phyloP scores from a whole-genome alignment of 2,888 invertebrate species.

The Andrena trimmerana region DNA sequence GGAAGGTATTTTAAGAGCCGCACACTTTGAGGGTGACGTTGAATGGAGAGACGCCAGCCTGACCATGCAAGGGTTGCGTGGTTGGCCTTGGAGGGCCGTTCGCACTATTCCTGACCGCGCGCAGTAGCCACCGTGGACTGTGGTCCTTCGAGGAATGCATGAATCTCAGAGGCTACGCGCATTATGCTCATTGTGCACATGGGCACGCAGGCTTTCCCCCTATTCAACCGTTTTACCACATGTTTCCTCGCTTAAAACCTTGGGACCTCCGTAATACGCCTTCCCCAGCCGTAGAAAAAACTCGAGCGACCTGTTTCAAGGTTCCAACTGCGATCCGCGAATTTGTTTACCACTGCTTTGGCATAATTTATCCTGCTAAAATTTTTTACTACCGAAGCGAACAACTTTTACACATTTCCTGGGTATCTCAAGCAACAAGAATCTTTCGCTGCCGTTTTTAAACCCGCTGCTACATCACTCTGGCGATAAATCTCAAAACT shows the following conservation, averaged over 20 bases:
- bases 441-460: too few relatives aligned
- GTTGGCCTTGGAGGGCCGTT: conserved; percentile 80
- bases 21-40: conserved; percentile 41
- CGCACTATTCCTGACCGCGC: conserved; percentile 73
- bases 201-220: conserved; percentile 37
- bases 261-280: neutral
- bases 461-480: too few relatives aligned
- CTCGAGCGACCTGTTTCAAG: neutral
- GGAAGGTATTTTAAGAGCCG: neutral
- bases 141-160: conserved; percentile 72
- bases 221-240: conserved; percentile 38
- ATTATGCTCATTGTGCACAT: conserved; percentile 58
- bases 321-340: neutral
- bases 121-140: conserved; percentile 60
- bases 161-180: conserved; percentile 57
- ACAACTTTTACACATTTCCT: too few relatives aligned
- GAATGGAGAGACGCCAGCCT: conserved; percentile 49
- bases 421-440: too few relatives aligned
- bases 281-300: conserved; percentile 33
- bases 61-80: conserved; percentile 75
- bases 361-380: too few relatives aligned
- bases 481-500: too few relatives aligned
- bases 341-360: too few relatives aligned
- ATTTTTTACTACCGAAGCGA: too few relatives aligned
- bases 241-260: conserved; percentile 19